Base-by-base conservation (phyloP, 2,113 vertebrate species). In the Acrocephalus kingi region DNA sequence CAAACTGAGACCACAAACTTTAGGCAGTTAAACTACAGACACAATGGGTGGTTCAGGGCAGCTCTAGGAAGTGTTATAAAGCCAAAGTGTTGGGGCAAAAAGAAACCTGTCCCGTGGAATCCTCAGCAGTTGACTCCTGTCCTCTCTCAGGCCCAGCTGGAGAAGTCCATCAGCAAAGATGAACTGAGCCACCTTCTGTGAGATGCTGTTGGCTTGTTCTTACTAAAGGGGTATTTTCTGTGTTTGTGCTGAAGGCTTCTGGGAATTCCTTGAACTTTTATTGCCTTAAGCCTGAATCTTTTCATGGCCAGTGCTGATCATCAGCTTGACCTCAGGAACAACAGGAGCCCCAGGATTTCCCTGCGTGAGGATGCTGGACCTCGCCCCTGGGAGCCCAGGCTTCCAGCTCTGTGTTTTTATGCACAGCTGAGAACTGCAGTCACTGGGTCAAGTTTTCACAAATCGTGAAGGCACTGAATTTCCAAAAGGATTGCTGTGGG, bases 361-460 rank as follows among this genome's bases (percentile, higher is more conserved):
- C 80, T 30, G 58, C 0, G 0, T 72, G 88, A 20, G 10, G 8
- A 54, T 45, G 77, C 54, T 0, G 14, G 83, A 51, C 41, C 49
- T 89, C 4, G 8, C 93, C 74, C 85, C 86, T 23, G 90, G 80
- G 92, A 96, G 73, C 74, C 61, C 61, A 52, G 45, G 31, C 86
- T 84, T 90, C 87, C 87, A 84, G 84, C 90, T 84, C 82, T 25
- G 7, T 67, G 87, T 75, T 81, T 89, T 83, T 35, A 61, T 7
- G 27, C 69, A 49, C 69, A 89, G 56, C 86, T 84, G 90, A 96
- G 73, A 96, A 51, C 83, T 49, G 27, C 84, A 86, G 79, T 41
- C 92, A 90, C 83, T 90, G 93, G 88, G 96, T 95, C 95, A 97
- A 92, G 67, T 72, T 78, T 80, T 74, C 95, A 84, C 79, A 96